Base-by-base conservation (phyloP, 2,888 invertebrate genomes). In the Stenodema calcarata region DNA sequence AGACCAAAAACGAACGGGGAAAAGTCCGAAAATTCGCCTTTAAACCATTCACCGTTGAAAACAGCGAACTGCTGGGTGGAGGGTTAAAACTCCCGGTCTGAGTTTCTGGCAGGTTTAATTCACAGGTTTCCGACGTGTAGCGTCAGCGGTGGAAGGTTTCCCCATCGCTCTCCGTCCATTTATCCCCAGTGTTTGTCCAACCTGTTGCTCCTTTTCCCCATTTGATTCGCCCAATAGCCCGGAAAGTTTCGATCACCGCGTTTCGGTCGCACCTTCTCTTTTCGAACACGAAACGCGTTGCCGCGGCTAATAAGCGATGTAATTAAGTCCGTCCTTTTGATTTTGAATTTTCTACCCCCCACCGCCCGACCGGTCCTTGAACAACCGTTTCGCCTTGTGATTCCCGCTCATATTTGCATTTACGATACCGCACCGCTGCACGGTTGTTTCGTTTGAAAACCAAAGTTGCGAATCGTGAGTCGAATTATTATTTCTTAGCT, bases 221-320 rank as follows among this genome's bases (percentile, higher is more conserved):
- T 80, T 80, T 80, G 80, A 80, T 80, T 80, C 80, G 54, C 50
- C 80, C 80, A 80, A 80, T 80, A 23, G 80, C 47, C 80, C 80
- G 80, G 80, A 80, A 80, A 80, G 80, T 80, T 80, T 80, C 80
- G 80, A 80, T 80, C 80, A 73, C 35, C 41, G 16, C 35, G 35
- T 28, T 30, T 35, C 35, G 35, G 35, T 35, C 35, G 35, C 35
- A 35, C 35, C 35, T 35, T 35, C 7, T 4, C 35, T 35, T 35
- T 35, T 35, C 35, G 35, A 35, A 35, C 35, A 2, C 35, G 4
- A 7, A 35, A 35, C 35, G 35, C 35, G 35, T 35, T 35, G 4
- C 4, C n/a, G 54, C 54, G 3, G 54, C 54, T 54, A 54, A 54
- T 54, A 6, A 6, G 16, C 54, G 54, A 11, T 18, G 54, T 2